These are phyloP conservation scores for Acanthisitta chloris DNA, from an alignment of 2,113 vertebrate species.

Conservation along the genomic window DNA sequence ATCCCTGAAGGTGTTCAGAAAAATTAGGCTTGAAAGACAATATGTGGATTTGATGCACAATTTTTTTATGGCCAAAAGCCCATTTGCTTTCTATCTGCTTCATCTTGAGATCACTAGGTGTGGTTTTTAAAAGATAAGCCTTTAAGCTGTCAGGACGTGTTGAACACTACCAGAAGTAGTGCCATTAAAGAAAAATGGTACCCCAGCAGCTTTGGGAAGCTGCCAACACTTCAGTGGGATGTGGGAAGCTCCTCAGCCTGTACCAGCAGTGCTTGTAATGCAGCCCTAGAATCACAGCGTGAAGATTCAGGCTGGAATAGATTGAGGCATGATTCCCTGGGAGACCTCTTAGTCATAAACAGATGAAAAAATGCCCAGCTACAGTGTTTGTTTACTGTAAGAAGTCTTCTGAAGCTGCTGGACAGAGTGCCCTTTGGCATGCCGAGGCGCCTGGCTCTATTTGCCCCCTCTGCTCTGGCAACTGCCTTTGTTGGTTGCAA, in stretches of 20 bases:
- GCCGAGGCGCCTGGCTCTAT: not conserved
- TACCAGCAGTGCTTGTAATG: not conserved
- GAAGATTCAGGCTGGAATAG: not conserved
- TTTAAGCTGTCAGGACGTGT: not conserved
- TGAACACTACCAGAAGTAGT: not conserved
- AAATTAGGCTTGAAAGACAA: not conserved
- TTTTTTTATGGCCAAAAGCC: not conserved
- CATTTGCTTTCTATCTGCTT: not conserved
- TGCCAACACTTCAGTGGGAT: not conserved
- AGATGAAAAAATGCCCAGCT: not conserved
- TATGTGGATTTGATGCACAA: not conserved
- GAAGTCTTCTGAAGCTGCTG: not conserved
- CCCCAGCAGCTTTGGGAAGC: not conserved
- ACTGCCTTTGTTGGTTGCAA: not conserved
- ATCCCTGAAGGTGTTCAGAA: not conserved
- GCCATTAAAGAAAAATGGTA: not conserved
- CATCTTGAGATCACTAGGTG: not conserved
- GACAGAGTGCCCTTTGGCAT: not conserved
- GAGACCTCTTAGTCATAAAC: conserved; percentile 28
- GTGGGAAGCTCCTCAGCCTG: not conserved
- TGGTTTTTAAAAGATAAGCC: not conserved
- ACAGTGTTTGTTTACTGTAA: not conserved
- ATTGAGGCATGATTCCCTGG: not conserved
- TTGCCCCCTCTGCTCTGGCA: not conserved
- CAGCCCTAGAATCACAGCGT: not conserved